Base-by-base conservation (phyloP, 2,113 vertebrate species). In the Thunnus maccoyii region DNA sequence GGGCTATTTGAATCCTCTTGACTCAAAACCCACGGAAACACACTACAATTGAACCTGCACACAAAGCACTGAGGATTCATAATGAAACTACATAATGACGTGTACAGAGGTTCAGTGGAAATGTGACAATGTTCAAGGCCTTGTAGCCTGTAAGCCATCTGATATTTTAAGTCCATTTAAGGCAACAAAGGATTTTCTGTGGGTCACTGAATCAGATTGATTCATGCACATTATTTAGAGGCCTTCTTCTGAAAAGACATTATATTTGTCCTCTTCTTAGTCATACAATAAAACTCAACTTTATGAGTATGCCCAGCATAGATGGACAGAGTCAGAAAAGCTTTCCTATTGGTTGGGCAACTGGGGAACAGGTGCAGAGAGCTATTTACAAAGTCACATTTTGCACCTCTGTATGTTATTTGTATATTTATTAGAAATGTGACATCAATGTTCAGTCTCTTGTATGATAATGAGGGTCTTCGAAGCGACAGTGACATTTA, bases 131-230 rank as follows among this genome's bases (percentile, higher is more conserved):
- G 46, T 79, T 64, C 58, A 48, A 51, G 30, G 60, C 71, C 74
- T 15, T 20, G 62, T 11, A 52, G 74, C 48, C 54, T 48, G 25
- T 65, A 63, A 84, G 84, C 36, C 81, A 48, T 32, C 68, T 93
- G 91, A 91, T 89, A 92, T 94, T 94, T 89, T 52, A 70, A 91
- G 66, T 73, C 77, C 46, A 76, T 87, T 80, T 84, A 63, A 83
- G 70, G 68, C 60, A 71, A 78, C 48, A 15, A 57, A 72, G 41
- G 72, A 57, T 88, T 75, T 82, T 76, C 63, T 20, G 73, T 18
- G 66, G 88, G 88, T 86, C 88, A 78, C 60, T 75, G 75, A 80
- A 57, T 83, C 82, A 46, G 66, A 70, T 47, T 90, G 88, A 91
- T 82, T 84, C 72, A 88, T 89, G 75, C 74, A 56, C 68, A 75